A percentile compares a stretch with the other conserved stretches of the same genome.
phyloP scores from a whole-genome alignment of 2,797 vertebrate species.

The Crypturellus tataupa region DNA sequence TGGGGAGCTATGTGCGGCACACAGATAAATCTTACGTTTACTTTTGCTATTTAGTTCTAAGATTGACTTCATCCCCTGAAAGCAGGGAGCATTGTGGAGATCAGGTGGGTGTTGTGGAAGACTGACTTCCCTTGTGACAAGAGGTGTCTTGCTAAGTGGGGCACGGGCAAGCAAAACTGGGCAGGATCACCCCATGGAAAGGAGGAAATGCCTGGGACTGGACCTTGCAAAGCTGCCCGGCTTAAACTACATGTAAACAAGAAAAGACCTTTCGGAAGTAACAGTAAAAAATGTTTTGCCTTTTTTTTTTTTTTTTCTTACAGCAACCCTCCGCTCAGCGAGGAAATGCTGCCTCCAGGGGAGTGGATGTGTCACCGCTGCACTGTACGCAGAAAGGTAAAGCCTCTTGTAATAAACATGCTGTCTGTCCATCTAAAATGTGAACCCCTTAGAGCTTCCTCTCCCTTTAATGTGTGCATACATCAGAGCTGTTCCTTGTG shows the following conservation, averaged over 20 bases:
- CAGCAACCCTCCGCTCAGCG: conserved; percentile 96
- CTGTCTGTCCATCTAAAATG: not conserved
- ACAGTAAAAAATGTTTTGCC: conserved; percentile 65
- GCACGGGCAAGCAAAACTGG: not conserved
- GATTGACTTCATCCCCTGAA: not conserved
- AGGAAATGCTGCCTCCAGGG: conserved; percentile 98
- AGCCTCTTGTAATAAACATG: not conserved
- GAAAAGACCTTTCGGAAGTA: conserved; percentile 10
- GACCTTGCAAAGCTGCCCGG: not conserved
- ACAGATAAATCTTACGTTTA: not conserved
- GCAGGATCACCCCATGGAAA: not conserved
- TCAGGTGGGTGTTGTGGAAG: not conserved
- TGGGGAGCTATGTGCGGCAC: not conserved
- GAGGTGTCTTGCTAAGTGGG: not conserved
- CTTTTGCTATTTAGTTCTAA: not conserved
- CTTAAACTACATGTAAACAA: not conserved
- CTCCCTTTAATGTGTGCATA: not conserved
- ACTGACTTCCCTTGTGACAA: not conserved
- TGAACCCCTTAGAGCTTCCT: not conserved
- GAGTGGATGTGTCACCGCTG: conserved; percentile 99
- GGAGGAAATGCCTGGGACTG: not conserved
- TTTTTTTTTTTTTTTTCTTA: conserved; percentile 60
- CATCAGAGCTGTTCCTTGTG: not conserved
- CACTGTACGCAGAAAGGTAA: conserved; percentile 94
- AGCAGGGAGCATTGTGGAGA: rapidly evolving